Percentiles rank a stretch among this genome's conserved stretches.
Conservation (phyloP, 1,140 invertebrate species). For the Penaeus vannamei region DNA sequence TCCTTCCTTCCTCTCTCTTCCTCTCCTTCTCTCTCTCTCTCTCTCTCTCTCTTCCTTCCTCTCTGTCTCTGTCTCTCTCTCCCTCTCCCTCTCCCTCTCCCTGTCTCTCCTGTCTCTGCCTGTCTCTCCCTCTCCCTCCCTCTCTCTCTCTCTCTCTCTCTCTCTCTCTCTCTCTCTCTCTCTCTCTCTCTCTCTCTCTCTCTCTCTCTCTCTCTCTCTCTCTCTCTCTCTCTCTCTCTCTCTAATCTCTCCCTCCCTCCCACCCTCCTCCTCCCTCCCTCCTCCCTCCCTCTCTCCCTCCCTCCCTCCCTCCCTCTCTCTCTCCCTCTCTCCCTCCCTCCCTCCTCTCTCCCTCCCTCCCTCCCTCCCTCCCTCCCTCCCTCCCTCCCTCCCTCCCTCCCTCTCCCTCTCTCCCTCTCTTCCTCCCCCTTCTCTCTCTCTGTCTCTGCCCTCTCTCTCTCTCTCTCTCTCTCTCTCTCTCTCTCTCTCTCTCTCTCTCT, state of each 20-base stretch:
- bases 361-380: constrained; percentile 24
- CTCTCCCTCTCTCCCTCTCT: background rate
- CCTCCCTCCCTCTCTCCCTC: background rate
- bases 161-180: constrained; percentile 13
- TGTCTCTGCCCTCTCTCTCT: no score
- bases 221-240: background rate
- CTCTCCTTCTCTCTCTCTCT: no score
- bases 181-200: constrained; percentile 34
- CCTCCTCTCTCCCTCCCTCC: background rate
- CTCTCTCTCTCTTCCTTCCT: no score
- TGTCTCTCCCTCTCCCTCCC: no score
- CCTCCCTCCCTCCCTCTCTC: no score
- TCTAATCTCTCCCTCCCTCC: background rate
- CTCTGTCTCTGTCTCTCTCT: no score
- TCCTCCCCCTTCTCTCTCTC: background rate
- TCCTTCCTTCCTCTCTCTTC: no score
- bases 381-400: background rate
- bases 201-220: constrained; percentile 28
- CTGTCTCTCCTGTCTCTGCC: no score
- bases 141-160: no score
- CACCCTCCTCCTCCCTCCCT: background rate
- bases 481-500: background rate
- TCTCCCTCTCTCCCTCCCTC: no score
- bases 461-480: background rate
- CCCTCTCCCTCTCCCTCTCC: no score